Percentiles rank a stretch among this genome's conserved stretches.
Evolutionary conservation across 2,888 invertebrate genomes (phyloP).

Genomic region (Thalpophila matura): DNA sequence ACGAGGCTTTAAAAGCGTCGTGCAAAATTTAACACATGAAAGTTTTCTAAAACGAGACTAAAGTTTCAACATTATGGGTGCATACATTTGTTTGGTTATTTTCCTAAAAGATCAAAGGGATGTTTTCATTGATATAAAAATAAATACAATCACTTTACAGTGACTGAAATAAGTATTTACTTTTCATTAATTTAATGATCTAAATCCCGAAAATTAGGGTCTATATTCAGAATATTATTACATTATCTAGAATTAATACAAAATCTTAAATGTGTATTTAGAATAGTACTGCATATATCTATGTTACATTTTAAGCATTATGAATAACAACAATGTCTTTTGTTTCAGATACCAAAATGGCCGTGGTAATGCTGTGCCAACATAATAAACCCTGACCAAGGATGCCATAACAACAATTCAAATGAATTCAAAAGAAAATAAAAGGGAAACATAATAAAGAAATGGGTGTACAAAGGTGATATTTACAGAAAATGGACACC

Average conservation of each 20-base stretch:
- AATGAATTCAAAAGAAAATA: constrained; percentile 63
- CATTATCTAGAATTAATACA: background rate
- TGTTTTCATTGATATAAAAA: background rate
- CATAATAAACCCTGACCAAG: constrained; percentile 60
- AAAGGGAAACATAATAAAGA: constrained; percentile 71
- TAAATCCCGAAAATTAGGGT: constrained; percentile 1
- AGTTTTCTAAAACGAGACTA: background rate
- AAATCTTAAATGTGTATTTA: too few relatives aligned
- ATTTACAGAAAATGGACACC: constrained; percentile 86
- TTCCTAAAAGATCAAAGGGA: background rate
- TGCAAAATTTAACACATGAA: constrained; percentile 4
- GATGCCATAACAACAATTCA: constrained; percentile 69
- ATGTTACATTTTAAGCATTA: background rate
- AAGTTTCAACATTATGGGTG: background rate
- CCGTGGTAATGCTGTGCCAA: constrained; percentile 62
- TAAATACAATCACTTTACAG: constrained; percentile 7
- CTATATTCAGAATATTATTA: background rate
- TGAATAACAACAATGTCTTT: constrained; percentile 43
- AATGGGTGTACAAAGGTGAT: constrained; percentile 88
- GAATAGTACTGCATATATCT: too few relatives aligned
- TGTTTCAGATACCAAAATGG: constrained; percentile 77
- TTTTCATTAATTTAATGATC: constrained; percentile 13
- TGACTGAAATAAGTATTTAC: constrained; percentile 35
- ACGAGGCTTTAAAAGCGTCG: background rate
- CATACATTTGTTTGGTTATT: background rate